phyloP scores from a whole-genome alignment of 2,797 vertebrate genomes.

The Eleutherodactylus coqui region DNA sequence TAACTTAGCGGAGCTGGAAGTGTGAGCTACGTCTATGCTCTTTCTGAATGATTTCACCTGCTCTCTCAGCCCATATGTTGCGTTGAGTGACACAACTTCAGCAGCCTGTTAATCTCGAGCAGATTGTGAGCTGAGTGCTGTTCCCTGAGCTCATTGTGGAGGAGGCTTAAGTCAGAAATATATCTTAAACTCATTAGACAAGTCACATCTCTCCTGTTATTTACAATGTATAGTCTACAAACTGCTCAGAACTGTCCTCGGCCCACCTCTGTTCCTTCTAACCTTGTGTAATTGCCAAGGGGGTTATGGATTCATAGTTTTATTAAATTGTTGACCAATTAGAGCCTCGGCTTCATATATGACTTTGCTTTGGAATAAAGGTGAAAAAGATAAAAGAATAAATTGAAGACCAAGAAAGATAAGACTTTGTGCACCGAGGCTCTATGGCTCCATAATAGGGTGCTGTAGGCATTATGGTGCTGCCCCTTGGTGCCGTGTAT shows the following conservation, averaged over 20 bases:
- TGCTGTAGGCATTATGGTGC: no score
- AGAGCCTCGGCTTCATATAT: neutral
- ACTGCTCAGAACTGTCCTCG: neutral
- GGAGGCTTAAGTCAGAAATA: conserved; percentile 49
- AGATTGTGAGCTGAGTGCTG: conserved; percentile 53
- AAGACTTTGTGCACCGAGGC: no score
- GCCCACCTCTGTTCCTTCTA: neutral
- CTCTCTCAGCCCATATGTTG: conserved; percentile 51
- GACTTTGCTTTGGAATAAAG: neutral
- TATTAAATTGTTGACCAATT: conserved; percentile 8
- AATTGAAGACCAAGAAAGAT: neutral
- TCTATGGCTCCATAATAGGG: no score
- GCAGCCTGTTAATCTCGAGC: conserved; percentile 43
- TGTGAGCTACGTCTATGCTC: conserved; percentile 19
- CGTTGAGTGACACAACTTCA: conserved; percentile 48
- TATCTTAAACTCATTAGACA: conserved; percentile 47
- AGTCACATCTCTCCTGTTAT: conserved; percentile 33
- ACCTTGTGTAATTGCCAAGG: neutral
- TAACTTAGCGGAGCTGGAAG: conserved; percentile 14
- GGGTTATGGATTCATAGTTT: conserved; percentile 31
- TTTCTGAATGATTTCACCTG: conserved; percentile 58
- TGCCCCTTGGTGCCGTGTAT: no score
- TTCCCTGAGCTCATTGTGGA: conserved; percentile 51
- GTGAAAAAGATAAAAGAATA: neutral
- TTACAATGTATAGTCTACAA: conserved; percentile 23